phyloP scores from a whole-genome alignment of 2,888 invertebrate genomes.

The Troides aeacus region DNA sequence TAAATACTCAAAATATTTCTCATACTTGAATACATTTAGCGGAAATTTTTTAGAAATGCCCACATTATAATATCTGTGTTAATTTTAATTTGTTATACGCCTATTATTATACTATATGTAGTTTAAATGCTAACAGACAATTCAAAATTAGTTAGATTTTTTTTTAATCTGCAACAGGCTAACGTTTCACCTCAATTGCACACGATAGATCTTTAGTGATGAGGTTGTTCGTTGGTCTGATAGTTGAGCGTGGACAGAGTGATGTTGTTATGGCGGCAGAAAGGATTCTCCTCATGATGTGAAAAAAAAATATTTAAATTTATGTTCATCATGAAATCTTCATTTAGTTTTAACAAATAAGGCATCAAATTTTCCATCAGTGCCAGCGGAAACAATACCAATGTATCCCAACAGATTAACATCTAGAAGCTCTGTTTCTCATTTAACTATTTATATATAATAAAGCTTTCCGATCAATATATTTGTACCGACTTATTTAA shows the following conservation, averaged over 20 bases:
- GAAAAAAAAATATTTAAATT: background rate
- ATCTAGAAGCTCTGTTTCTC: background rate
- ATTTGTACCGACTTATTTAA: conserved; percentile 1
- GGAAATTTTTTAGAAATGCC: background rate
- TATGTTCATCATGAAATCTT: background rate
- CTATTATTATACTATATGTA: background rate
- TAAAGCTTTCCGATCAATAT: background rate
- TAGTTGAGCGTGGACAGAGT: too few relatives aligned
- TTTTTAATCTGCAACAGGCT: background rate
- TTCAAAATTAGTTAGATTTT: background rate
- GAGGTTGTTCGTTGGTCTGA: too few relatives aligned
- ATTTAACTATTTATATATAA: background rate
- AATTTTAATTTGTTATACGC: background rate
- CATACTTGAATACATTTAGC: background rate
- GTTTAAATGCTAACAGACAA: background rate
- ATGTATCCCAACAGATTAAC: background rate
- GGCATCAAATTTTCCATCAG: background rate
- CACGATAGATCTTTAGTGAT: too few relatives aligned
- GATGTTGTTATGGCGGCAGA: too few relatives aligned
- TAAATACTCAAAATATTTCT: background rate
- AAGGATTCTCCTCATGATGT: background rate
- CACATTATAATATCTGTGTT: background rate
- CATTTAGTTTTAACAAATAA: background rate
- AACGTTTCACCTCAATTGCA: too few relatives aligned
- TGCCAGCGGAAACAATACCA: background rate